A percentile compares a stretch with the other conserved stretches of the same genome.
phyloP scores from a whole-genome alignment of 1,140 invertebrate species.

The Doryteuthis pealeii region DNA sequence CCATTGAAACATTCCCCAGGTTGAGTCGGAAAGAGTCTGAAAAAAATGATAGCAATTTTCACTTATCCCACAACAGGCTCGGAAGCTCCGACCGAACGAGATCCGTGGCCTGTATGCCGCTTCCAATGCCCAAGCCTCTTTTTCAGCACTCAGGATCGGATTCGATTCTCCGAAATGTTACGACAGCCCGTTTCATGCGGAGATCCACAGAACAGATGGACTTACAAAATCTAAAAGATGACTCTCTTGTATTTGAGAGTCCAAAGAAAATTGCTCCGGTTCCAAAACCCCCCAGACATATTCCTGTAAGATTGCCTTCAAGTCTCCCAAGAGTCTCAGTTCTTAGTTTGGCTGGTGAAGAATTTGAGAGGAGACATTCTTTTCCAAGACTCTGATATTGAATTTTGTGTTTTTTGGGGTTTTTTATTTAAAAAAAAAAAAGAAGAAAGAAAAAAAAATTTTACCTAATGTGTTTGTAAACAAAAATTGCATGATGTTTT shows the following conservation, averaged over 20 bases:
- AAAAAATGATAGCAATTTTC: conserved; percentile 16
- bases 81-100: background rate
- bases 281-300: conserved; percentile 10
- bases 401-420: background rate
- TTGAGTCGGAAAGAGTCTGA: background rate
- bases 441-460: background rate
- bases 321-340: background rate
- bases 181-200: conserved; percentile 25
- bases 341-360: background rate
- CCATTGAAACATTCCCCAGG: background rate
- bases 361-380: conserved; percentile 6
- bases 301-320: background rate
- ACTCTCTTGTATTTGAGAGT: conserved; percentile 32
- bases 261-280: background rate
- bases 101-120: conserved; percentile 10
- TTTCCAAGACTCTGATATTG: background rate
- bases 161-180: background rate
- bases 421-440: background rate
- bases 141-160: conserved; percentile 14
- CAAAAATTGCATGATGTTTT: too few relatives aligned
- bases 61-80: conserved; percentile 15
- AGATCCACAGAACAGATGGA: conserved; percentile 38
- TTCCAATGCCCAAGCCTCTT: background rate
- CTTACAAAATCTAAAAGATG: conserved; percentile 36
- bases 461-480: too few relatives aligned